These are phyloP conservation scores for Diloba caeruleocephala DNA, from an alignment of 2,888 invertebrate genomes.

Conservation along the genomic window DNA sequence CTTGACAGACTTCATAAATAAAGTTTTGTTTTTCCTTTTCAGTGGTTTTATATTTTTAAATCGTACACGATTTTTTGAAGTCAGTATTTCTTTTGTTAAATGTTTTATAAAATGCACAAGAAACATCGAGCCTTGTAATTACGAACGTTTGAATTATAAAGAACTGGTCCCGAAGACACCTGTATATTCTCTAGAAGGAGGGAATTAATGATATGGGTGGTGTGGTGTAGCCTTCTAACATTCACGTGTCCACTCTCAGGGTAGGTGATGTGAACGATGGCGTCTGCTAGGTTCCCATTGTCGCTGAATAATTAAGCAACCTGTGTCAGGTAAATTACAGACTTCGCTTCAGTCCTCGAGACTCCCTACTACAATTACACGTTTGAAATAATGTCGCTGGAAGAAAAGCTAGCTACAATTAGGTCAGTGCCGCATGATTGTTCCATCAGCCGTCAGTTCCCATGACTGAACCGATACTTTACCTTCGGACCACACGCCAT, in stretches of 20 bases:
- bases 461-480: conserved; percentile 60
- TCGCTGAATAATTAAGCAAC: conserved; percentile 82
- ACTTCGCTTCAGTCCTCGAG: conserved; percentile 63
- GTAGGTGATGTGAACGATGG: conserved; percentile 51
- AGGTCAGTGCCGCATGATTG: conserved; percentile 76
- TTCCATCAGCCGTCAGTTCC: conserved; percentile 67
- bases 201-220: conserved; percentile 53
- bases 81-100: no score
- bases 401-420: conserved; percentile 69
- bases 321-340: conserved; percentile 80
- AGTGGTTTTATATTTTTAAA: no score
- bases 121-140: conserved; percentile 34
- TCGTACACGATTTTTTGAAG: no score
- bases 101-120: conserved; percentile 36
- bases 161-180: conserved; percentile 63
- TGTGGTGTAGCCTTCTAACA: conserved; percentile 45
- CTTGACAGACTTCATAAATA: no score
- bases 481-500: conserved; percentile 48
- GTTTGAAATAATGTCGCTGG: conserved; percentile 69
- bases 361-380: conserved; percentile 70
- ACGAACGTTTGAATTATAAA: conserved; percentile 37
- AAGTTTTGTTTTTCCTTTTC: no score
- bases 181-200: conserved; percentile 66
- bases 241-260: conserved; percentile 57
- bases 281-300: conserved; percentile 72